phyloP scores from a whole-genome alignment of 2,113 vertebrate genomes.

The Psephotus haematonotus region DNA sequence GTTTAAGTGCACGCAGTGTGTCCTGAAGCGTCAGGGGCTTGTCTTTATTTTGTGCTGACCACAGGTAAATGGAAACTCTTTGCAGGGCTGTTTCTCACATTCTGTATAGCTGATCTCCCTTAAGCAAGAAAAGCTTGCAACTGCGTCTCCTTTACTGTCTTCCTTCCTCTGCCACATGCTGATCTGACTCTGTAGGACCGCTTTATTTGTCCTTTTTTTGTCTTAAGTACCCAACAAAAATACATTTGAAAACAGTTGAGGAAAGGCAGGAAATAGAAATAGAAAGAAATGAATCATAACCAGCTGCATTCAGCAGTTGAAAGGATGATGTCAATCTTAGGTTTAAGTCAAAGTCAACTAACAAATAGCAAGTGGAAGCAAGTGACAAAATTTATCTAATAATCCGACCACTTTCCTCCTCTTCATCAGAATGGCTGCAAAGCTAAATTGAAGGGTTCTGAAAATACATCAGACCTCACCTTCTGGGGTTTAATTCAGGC shows the following conservation, averaged over 20 bases:
- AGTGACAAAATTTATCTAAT: constrained; percentile 27
- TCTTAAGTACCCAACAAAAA: constrained; percentile 26
- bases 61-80: not conserved
- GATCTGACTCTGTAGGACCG: not conserved
- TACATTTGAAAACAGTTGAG: not conserved
- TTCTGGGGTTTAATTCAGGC: not conserved
- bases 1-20: not conserved
- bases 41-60: not conserved
- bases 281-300: constrained; percentile 45
- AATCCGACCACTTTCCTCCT: not conserved
- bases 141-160: not conserved
- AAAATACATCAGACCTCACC: not conserved
- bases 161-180: not conserved
- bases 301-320: constrained; percentile 35
- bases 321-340: constrained; percentile 10
- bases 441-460: not conserved
- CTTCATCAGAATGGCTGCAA: not conserved
- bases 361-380: not conserved
- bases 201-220: not conserved
- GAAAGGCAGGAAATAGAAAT: constrained; percentile 44
- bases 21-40: not conserved
- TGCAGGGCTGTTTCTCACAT: not conserved
- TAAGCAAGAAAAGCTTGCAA: not conserved
- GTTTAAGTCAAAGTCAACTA: constrained; percentile 29
- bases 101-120: not conserved